Percentiles rank a stretch among this genome's conserved stretches.
Conservation (phyloP, 2,888 invertebrate species). For the Drosophila imparisetae region DNA sequence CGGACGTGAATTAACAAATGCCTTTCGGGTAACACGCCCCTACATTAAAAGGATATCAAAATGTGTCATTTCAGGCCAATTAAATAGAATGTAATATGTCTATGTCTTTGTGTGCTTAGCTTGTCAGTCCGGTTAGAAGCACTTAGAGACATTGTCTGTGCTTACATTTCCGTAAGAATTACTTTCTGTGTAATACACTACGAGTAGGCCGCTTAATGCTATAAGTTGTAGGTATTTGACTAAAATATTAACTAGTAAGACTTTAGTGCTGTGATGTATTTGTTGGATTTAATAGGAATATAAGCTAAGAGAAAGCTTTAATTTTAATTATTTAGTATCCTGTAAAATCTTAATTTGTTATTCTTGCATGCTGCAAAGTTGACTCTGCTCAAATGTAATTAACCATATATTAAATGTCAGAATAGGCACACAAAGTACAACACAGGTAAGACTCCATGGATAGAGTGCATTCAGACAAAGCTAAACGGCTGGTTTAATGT, state of each 20-base stretch:
- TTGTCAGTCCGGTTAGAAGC: not conserved
- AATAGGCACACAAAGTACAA: not conserved
- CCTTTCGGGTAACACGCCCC: not conserved
- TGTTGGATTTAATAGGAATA: not conserved
- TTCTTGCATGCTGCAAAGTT: not conserved
- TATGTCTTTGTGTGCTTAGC: constrained; percentile 5
- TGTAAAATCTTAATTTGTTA: not conserved
- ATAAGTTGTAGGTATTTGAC: not conserved
- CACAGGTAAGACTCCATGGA: not conserved
- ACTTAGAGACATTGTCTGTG: constrained; percentile 15
- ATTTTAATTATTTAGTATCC: not conserved
- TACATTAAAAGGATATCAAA: constrained; percentile 15
- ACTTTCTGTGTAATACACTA: not conserved
- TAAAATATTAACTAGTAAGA: not conserved
- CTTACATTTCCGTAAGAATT: constrained; percentile 1
- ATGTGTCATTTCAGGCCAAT: constrained; percentile 34
- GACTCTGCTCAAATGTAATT: not conserved
- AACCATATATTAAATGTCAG: not conserved
- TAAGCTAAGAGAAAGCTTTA: not conserved
- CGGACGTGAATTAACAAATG: constrained; percentile 17
- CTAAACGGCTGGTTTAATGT: not conserved
- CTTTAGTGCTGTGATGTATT: not conserved
- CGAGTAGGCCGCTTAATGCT: not conserved
- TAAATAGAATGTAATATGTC: constrained; percentile 45
- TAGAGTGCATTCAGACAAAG: not conserved